Evolutionary conservation across 2,888 invertebrate genomes (phyloP), one percentile per base, ranked within the genome.

Genomic region (Drosophila mettleri): DNA sequence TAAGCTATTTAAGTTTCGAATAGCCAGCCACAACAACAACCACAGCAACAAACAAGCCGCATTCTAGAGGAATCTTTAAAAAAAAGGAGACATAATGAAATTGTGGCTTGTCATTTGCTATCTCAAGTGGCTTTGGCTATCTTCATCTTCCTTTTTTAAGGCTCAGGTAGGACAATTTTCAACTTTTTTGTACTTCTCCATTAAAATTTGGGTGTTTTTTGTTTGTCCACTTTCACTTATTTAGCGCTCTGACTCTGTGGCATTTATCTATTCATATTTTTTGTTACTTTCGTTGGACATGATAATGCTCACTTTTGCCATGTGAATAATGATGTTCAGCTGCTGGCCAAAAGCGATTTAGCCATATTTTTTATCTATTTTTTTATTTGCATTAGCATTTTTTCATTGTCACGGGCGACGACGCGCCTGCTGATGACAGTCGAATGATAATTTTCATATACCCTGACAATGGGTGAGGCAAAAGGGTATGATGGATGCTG

Each of bases 271-370:
- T 48, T 33, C 46, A 27, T 53, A 59, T 66, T 60, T 61, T 46
- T 57, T 38, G 22, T 5, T 16, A 34, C 53, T 29, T 31, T 49
- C 51, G 58, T 39, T 48, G 57, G 69, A 76, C 70, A 71, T 64
- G 78, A 72, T 86, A 86, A 84, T 86, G 74, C 83, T 53, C 65
- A 67, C 70, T 69, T 80, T 65, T 74, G 61, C 60, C 66, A 69
- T 69, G 86, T 86, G 77, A 84, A 81, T 83, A 84, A 84, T 84
- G 84, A 78, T 79, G 79, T 66, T 81, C 66, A 76, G 84, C 78
- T 76, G 80, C 51, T 65, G 65, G 69, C 53, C 55, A 69, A 53
- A 61, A 69, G 66, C 69, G 51, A 63, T 66, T 72, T 54, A 61
- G 57, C 52, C 31, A 48, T 20, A 31, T 48, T 48, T 33, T 45